Base-by-base conservation (phyloP, 1,140 invertebrate species). In the Drosophila orena region DNA sequence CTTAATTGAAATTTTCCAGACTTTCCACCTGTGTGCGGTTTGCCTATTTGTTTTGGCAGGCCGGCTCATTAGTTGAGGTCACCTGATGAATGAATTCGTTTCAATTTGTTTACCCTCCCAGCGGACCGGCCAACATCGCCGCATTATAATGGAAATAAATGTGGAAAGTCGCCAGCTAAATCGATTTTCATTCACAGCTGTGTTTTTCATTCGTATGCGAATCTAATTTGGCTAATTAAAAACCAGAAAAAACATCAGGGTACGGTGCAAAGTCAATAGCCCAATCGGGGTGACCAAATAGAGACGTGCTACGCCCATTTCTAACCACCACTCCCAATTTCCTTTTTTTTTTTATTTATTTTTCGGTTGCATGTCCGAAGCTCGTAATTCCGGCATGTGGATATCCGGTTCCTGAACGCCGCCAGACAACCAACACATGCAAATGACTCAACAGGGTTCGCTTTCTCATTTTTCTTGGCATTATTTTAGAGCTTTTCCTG, bases 221-320 rank as follows among this genome's bases (percentile, higher is more conserved):
- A 69, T 75, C 88, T 88, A 81, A 86, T 86, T 86, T 88, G 70
- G 35, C 78, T 86, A 88, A 86, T 86, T 86, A 88, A 86, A 88
- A 68, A 56, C 46, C 60, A 22, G 53, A 69, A 68, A 38, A 40
- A 35, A 44, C 12, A 14, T n/a, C 17, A 8, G 15, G 61, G 20
- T 7, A 27, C 0, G 14, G n/a, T 43, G 54, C 34, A 35, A 38
- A 68, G 62, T 76, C 74, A 77, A 77, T 77, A 76, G 62, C 38
- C 74, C 24, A 60, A 76, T 77, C 74, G 73, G 75, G 75, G 54
- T 24, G 43, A 49, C 61, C 40, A 76, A 66, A 66, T 52, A 58
- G 71, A 75, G 60, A 46, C 53, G 40, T 35, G 56, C 3, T 17
- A n/a, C 15, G 42, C 42, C 15, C 15, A 20, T 43, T 7, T 46